Conservation (phyloP, 1,140 invertebrate genomes). For the Lucilia sericata region DNA sequence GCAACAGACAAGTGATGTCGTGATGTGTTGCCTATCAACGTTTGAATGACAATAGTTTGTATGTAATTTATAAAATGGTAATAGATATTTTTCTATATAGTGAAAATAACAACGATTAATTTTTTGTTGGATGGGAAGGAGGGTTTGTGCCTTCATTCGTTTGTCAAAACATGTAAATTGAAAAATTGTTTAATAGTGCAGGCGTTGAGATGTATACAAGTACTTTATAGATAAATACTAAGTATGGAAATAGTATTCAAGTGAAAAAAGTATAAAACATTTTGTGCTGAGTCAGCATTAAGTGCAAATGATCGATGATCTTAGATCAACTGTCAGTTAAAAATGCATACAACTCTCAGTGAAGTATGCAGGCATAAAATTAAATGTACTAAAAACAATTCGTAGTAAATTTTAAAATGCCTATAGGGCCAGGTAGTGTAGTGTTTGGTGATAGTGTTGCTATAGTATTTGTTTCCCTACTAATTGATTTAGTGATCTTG, state of each 20-base stretch:
- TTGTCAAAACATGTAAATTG: not conserved
- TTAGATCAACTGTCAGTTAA: not conserved
- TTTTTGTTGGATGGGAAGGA: not conserved
- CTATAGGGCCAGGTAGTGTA: too few species aligned
- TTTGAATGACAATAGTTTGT: not conserved
- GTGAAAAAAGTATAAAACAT: not conserved
- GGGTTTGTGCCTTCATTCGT: not conserved
- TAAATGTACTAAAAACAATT: not conserved
- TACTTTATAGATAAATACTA: too few species aligned
- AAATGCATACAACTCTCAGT: not conserved
- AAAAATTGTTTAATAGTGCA: not conserved
- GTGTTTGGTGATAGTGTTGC: too few species aligned
- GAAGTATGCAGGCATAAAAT: not conserved
- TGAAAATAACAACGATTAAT: not conserved
- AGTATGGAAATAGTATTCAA: not conserved
- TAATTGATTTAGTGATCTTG: too few species aligned
- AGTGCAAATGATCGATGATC: slow-evolving; percentile 22
- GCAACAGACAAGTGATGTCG: slow-evolving; percentile 4
- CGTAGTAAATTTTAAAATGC: not conserved
- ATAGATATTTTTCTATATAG: not conserved
- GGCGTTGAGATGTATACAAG: too few species aligned
- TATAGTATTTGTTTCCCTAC: too few species aligned
- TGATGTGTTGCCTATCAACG: not conserved
- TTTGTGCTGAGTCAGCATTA: slow-evolving; percentile 17
- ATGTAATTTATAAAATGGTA: not conserved